Evolutionary conservation across 1,140 invertebrate genomes (phyloP).

Genomic region (Bombus impatiens): DNA sequence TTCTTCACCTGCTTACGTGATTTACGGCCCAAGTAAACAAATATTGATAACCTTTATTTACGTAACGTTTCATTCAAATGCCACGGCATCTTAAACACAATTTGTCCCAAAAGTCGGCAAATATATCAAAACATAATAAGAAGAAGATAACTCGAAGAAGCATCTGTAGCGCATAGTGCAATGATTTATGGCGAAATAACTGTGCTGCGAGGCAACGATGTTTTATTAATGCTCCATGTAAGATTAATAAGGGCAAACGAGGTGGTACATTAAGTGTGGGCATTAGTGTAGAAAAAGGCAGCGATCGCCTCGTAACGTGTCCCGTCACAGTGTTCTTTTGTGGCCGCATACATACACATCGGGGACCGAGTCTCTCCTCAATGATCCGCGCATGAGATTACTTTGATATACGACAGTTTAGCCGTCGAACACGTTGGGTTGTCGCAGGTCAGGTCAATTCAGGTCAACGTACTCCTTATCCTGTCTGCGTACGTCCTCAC

Average conservation of each 20-base stretch:
- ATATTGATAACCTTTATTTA: too few species aligned
- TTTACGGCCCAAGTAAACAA: too few species aligned
- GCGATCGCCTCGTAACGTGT: conserved; percentile 41
- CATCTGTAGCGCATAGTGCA: background rate
- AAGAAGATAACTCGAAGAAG: background rate
- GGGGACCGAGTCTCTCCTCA: conserved; percentile 5
- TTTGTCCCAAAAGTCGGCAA: too few species aligned
- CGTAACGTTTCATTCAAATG: too few species aligned
- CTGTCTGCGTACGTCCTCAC: conserved; percentile 6
- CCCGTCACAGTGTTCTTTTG: background rate
- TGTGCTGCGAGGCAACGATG: conserved; percentile 2
- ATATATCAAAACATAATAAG: background rate
- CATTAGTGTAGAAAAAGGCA: conserved; percentile 15
- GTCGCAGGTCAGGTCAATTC: conserved; percentile 77
- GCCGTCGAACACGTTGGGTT: conserved; percentile 73
- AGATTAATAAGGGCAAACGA: conserved; percentile 44
- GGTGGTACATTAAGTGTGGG: background rate
- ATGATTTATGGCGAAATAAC: background rate
- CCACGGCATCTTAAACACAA: too few species aligned
- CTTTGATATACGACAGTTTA: conserved; percentile 73
- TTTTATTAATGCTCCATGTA: conserved; percentile 47
- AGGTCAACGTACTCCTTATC: conserved; percentile 74
- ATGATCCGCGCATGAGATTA: conserved; percentile 70
- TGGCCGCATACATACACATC: conserved; percentile 29
- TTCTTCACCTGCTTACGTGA: too few species aligned